phyloP scores from a whole-genome alignment of 2,113 vertebrate species.

The Dipodomys spectabilis region DNA sequence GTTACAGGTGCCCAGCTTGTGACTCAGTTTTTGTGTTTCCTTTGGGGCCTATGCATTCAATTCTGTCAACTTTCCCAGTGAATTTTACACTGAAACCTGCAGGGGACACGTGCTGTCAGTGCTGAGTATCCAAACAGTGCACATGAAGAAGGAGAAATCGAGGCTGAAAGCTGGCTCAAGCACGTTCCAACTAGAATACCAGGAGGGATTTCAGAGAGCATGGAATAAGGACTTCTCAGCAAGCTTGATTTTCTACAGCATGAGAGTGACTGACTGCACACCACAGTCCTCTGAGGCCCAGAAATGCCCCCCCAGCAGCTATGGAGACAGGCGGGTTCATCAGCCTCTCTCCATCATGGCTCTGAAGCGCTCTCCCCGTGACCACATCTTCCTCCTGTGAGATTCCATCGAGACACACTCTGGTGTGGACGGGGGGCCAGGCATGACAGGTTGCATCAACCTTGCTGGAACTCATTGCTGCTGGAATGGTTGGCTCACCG shows the following conservation, averaged over 20 bases:
- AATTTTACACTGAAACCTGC: too few relatives aligned
- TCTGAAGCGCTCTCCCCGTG: neutral
- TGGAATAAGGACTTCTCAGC: neutral
- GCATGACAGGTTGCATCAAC: rapidly evolving
- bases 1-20: too few relatives aligned
- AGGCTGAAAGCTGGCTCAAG: too few relatives aligned
- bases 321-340: rapidly evolving
- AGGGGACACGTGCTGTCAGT: too few relatives aligned
- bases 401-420: neutral
- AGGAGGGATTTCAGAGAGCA: too few relatives aligned
- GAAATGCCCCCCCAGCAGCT: rapidly evolving
- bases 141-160: too few relatives aligned
- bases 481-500: neutral
- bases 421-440: rapidly evolving
- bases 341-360: neutral
- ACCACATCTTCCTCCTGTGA: neutral
- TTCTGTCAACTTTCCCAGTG: neutral
- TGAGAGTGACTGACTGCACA: neutral
- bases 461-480: neutral
- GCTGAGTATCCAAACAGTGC: too few relatives aligned
- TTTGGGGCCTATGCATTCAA: neutral
- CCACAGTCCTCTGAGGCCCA: too few relatives aligned
- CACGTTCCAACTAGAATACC: too few relatives aligned
- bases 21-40: too few relatives aligned
- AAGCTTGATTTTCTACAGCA: neutral